These are phyloP conservation scores for Drosophila testacea DNA, from an alignment of 2,888 invertebrate genomes.

Conservation along the genomic window DNA sequence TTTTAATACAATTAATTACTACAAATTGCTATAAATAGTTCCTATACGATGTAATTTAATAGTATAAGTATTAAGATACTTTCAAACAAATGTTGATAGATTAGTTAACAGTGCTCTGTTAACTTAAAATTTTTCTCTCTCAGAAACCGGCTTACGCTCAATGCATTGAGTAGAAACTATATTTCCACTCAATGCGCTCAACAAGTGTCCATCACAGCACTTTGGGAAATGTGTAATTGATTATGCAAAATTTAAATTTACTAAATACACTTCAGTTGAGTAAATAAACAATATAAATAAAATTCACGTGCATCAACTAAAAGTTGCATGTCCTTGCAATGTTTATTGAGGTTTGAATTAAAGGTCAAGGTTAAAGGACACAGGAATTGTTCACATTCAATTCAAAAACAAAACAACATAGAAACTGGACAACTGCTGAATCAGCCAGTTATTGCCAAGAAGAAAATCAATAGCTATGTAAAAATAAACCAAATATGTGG, in stretches of 20 bases:
- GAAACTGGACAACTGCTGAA: background rate
- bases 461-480: background rate
- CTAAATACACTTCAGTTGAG: background rate
- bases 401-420: background rate
- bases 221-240: background rate
- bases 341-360: background rate
- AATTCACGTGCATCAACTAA: background rate
- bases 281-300: background rate
- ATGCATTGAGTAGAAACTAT: constrained; percentile 8
- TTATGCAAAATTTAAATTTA: background rate
- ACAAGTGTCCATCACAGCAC: constrained; percentile 18
- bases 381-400: background rate
- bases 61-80: background rate
- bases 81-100: constrained; percentile 33
- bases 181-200: constrained; percentile 5
- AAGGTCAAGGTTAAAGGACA: constrained; percentile 5
- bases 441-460: background rate
- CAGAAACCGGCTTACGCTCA: constrained; percentile 31
- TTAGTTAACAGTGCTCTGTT: constrained; percentile 20
- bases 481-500: too few relatives aligned
- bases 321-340: background rate
- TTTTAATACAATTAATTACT: background rate
- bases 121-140: constrained; percentile 30
- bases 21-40: background rate
- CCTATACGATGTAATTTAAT: background rate